These are phyloP conservation scores for Strigamia maritima DNA, from an alignment of 2,888 invertebrate species.

Conservation along the genomic window DNA sequence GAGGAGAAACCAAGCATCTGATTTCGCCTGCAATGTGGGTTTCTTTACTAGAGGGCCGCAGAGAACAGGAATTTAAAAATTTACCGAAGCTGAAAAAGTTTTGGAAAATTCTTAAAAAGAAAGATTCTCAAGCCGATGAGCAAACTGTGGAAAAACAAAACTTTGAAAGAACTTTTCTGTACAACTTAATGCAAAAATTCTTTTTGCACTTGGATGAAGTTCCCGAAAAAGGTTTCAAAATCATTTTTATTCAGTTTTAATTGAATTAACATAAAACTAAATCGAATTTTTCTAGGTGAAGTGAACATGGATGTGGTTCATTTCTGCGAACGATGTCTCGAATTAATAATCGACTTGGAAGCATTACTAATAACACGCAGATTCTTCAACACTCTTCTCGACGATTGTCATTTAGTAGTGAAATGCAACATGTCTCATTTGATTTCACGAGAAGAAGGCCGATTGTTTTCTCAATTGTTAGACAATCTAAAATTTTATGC, in stretches of 20 bases:
- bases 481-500: conserved; percentile 95
- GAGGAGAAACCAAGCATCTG: conserved; percentile 85
- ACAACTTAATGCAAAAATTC: conserved; percentile 81
- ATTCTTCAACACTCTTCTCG: conserved; percentile 94
- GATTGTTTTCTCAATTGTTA: conserved; percentile 81
- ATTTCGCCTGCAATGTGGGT: conserved; percentile 93
- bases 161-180: conserved; percentile 85
- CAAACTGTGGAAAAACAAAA: conserved; percentile 54
- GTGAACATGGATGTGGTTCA: conserved; percentile 58
- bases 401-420: conserved; percentile 90
- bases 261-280: not conserved
- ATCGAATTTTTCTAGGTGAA: conserved; percentile 41
- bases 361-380: conserved; percentile 90
- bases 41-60: conserved; percentile 75
- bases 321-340: conserved; percentile 93
- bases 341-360: conserved; percentile 93
- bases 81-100: conserved; percentile 88
- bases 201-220: conserved; percentile 74
- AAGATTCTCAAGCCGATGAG: conserved; percentile 57
- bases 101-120: conserved; percentile 84
- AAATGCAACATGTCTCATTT: conserved; percentile 79
- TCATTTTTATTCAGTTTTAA: conserved; percentile 34
- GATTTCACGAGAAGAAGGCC: conserved; percentile 72
- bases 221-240: conserved; percentile 58
- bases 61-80: conserved; percentile 79